These are phyloP conservation scores for Meleagris gallopavo DNA, from an alignment of 2,113 vertebrate species.

Conservation along the genomic window DNA sequence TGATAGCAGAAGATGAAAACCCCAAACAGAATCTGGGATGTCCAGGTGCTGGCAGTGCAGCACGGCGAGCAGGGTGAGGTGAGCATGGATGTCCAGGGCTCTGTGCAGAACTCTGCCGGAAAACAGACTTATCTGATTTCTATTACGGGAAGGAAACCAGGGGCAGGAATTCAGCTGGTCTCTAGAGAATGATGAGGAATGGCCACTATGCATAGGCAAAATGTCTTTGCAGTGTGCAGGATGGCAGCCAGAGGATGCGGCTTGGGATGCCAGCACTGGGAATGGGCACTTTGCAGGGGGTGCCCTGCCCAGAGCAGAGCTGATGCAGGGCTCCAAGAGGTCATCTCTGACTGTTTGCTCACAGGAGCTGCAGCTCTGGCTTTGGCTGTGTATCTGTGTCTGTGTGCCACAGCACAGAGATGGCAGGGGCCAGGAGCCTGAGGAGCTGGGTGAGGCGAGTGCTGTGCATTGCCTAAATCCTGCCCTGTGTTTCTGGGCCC, in stretches of 20 bases:
- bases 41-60: neutral
- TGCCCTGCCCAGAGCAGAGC: neutral
- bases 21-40: neutral
- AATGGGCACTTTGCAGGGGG: neutral
- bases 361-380: neutral
- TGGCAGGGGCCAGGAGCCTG: neutral
- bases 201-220: neutral
- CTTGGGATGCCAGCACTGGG: neutral
- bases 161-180: neutral
- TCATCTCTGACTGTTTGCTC: neutral
- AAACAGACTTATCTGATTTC: neutral
- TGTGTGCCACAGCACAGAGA: neutral
- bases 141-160: neutral
- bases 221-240: neutral
- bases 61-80: neutral
- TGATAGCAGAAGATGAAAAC: neutral
- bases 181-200: neutral
- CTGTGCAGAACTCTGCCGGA: neutral
- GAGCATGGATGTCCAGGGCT: neutral
- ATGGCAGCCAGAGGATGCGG: neutral
- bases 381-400: neutral
- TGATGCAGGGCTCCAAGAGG: neutral
- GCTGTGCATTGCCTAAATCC: neutral
- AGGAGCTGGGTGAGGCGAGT: neutral
- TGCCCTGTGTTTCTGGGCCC: neutral